A percentile compares a stretch with the other conserved stretches of the same genome.
Conservation (phyloP, 2,797 vertebrate genomes). For the Aselliscus stoliczkanus region DNA sequence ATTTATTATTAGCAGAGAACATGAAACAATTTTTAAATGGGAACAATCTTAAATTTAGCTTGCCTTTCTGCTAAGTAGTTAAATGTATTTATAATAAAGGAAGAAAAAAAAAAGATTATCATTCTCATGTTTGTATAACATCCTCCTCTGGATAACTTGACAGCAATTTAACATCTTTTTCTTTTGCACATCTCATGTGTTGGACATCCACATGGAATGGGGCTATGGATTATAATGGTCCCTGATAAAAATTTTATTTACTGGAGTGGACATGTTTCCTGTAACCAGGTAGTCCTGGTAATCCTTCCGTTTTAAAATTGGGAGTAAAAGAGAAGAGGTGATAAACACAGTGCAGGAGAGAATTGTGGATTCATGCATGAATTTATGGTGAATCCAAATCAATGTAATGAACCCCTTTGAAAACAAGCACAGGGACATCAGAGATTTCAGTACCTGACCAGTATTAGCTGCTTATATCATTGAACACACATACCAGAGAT, state of each 20-base stretch:
- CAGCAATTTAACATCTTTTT: slow-evolving; percentile 81
- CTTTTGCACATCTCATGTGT: slow-evolving; percentile 86
- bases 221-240: slow-evolving; percentile 70
- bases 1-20: slow-evolving; percentile 88
- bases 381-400: slow-evolving; percentile 76
- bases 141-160: slow-evolving; percentile 84
- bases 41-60: slow-evolving; percentile 88
- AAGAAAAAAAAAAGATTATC: slow-evolving; percentile 80
- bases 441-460: slow-evolving; percentile 77
- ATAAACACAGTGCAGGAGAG: slow-evolving; percentile 80
- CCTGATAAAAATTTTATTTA: slow-evolving; percentile 80
- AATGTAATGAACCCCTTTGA: slow-evolving; percentile 78
- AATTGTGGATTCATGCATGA: slow-evolving; percentile 77
- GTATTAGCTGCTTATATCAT: slow-evolving; percentile 78
- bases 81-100: slow-evolving; percentile 88
- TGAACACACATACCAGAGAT: slow-evolving; percentile 70
- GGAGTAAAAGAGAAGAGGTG: slow-evolving; percentile 79
- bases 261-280: slow-evolving; percentile 81
- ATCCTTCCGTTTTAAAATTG: slow-evolving; percentile 83
- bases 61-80: slow-evolving; percentile 88
- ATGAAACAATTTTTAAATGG: slow-evolving; percentile 86
- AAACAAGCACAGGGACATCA: slow-evolving; percentile 75
- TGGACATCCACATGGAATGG: slow-evolving; percentile 83
- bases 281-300: slow-evolving; percentile 80
- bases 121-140: slow-evolving; percentile 85